phyloP scores from a whole-genome alignment of 2,113 vertebrate genomes.

The Perccottus glenii region DNA sequence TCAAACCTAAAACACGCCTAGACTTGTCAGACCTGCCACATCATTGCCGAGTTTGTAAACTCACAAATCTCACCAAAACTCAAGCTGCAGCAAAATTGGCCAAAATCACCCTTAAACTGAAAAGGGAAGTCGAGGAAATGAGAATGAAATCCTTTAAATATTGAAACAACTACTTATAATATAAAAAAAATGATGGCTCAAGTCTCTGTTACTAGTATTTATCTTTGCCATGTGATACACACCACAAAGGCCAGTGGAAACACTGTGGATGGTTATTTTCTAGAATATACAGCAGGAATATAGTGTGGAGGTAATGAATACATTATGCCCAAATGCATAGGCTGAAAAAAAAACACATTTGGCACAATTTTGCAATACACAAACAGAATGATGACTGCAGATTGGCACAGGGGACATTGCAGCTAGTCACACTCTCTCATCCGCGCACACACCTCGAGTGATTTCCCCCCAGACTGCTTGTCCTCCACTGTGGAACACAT shows the following conservation, averaged over 20 bases:
- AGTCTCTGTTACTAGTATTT: too few species aligned
- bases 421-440: constrained; percentile 12
- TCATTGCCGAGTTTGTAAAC: too few species aligned
- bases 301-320: neutral
- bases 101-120: too few species aligned
- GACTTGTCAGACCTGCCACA: too few species aligned
- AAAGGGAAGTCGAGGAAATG: too few species aligned
- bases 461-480: constrained; percentile 67
- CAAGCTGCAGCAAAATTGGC: too few species aligned
- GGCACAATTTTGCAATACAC: constrained; percentile 35
- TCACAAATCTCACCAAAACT: too few species aligned
- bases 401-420: constrained; percentile 24
- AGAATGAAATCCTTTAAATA: too few species aligned
- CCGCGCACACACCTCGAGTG: constrained; percentile 29
- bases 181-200: too few species aligned
- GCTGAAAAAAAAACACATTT: constrained; percentile 30
- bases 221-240: too few species aligned
- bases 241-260: neutral
- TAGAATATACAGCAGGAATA: neutral
- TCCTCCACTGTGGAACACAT: constrained; percentile 59
- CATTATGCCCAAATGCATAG: constrained; percentile 8
- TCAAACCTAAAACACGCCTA: too few species aligned
- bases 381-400: constrained; percentile 52
- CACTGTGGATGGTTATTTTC: neutral
- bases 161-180: too few species aligned